Evolutionary conservation across 2,888 invertebrate species (phyloP).

Genomic region (Patella pellucida): DNA sequence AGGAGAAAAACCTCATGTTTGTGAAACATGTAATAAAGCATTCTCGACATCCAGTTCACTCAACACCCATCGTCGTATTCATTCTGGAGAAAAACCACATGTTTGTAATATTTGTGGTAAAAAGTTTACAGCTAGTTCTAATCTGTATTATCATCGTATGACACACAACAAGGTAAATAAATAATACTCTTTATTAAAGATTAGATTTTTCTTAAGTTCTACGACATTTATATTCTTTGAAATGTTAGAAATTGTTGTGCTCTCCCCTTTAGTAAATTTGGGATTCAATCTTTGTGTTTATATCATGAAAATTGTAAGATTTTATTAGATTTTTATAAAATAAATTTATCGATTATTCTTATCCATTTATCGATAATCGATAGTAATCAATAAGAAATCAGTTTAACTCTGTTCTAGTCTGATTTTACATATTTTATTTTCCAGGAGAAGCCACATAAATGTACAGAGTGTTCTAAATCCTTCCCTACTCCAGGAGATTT

Average conservation of each 20-base stretch:
- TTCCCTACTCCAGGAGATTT: constrained; percentile 97
- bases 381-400: no score
- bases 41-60: constrained; percentile 95
- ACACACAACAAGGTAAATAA: constrained; percentile 91
- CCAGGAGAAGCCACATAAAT: constrained; percentile 97
- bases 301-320: no score
- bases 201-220: no score
- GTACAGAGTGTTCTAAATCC: constrained; percentile 92
- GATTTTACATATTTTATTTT: constrained; percentile 29
- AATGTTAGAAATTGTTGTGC: no score
- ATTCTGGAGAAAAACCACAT: constrained; percentile 95
- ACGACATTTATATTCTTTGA: no score
- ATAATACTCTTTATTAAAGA: no score
- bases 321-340: no score
- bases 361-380: no score
- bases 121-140: constrained; percentile 94
- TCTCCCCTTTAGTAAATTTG: no score
- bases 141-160: constrained; percentile 97
- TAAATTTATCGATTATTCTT: no score
- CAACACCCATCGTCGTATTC: constrained; percentile 94
- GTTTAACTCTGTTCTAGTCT: no score
- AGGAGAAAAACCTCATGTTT: constrained; percentile 97
- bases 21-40: constrained; percentile 95
- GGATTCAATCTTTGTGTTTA: no score
- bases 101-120: constrained; percentile 93